These are phyloP conservation scores for Todiramphus saurophagus DNA, from an alignment of 2,113 vertebrate species.

Conservation along the genomic window DNA sequence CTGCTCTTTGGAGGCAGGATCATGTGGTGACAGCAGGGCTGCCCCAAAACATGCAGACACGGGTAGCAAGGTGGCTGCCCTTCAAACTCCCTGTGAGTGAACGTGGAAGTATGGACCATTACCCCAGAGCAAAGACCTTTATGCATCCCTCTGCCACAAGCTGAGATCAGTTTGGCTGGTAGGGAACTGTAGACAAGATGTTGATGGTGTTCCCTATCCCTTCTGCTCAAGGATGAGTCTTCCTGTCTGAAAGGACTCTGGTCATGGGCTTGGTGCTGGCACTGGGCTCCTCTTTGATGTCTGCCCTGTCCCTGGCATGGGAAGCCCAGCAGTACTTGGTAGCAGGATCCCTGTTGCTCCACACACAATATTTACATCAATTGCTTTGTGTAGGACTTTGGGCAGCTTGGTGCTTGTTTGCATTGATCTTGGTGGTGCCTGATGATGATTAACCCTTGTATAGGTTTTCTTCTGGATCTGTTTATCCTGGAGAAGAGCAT, in stretches of 20 bases:
- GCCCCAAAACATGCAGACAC: background rate
- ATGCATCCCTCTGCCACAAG: background rate
- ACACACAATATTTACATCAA: background rate
- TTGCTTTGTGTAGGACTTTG: rapidly evolving
- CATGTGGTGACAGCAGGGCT: rapidly evolving
- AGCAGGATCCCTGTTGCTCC: background rate
- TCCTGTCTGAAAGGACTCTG: background rate
- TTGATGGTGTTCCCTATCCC: background rate
- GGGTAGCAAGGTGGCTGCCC: background rate
- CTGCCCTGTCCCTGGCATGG: background rate
- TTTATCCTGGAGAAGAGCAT: background rate
- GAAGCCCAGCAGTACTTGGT: background rate
- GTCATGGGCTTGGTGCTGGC: no score
- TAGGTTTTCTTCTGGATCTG: background rate
- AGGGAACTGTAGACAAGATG: background rate
- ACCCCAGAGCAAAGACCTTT: background rate
- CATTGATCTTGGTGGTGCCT: rapidly evolving
- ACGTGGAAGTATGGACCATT: background rate
- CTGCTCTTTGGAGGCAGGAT: background rate
- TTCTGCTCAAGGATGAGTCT: background rate
- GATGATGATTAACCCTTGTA: background rate
- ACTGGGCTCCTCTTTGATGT: background rate
- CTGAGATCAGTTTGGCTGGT: background rate
- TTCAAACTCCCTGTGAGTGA: background rate
- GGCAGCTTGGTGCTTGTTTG: background rate